These are phyloP conservation scores for Zoanthus solanderi DNA, from an alignment of 92 coral and sea anemone genomes.

Conservation along the genomic window DNA sequence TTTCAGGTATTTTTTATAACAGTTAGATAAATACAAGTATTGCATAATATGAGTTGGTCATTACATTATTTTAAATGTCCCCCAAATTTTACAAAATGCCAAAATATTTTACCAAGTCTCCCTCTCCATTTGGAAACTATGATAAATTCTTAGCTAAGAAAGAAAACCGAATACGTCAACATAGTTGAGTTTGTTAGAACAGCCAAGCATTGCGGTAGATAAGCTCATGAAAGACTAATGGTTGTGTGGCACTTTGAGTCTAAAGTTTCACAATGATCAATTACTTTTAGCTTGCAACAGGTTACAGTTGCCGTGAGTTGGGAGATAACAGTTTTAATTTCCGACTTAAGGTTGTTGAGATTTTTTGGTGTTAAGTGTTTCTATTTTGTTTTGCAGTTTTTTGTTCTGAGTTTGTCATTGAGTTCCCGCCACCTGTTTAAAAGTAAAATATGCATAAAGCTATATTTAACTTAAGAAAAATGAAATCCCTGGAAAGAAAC, in stretches of 20 bases:
- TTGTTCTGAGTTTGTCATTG: neutral
- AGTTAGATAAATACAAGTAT: neutral
- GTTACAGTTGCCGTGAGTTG: neutral
- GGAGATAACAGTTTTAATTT: constrained; percentile 16
- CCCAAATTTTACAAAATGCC: neutral
- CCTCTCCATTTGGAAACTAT: neutral
- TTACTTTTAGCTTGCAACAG: neutral
- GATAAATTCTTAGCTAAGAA: neutral
- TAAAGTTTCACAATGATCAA: constrained; percentile 15
- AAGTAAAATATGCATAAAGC: neutral
- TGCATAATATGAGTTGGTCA: neutral
- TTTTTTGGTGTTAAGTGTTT: neutral
- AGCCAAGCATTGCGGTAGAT: neutral
- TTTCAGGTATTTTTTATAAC: neutral
- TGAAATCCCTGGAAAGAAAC: too few relatives aligned
- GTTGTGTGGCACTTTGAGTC: neutral
- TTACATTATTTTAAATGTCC: neutral
- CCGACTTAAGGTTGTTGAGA: neutral
- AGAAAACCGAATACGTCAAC: neutral
- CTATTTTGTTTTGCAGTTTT: neutral
- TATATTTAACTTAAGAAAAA: too few relatives aligned
- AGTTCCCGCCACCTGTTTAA: neutral
- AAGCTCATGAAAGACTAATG: constrained; percentile 19
- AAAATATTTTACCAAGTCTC: neutral
- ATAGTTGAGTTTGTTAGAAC: neutral